Conservation (phyloP, 64 coral and sea anemone genomes). For the Anthopleura sola region DNA sequence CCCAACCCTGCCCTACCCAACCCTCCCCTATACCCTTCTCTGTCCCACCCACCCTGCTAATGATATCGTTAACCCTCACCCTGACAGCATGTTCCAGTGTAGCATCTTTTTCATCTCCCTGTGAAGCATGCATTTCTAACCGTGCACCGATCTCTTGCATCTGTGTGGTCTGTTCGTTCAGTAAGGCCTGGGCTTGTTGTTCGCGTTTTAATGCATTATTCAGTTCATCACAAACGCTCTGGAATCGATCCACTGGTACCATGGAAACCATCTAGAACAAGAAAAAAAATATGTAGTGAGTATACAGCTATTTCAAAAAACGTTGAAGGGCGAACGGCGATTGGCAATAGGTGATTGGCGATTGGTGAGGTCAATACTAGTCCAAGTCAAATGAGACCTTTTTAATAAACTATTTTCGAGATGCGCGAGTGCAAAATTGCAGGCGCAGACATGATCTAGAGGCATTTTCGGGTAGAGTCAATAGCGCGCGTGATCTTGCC, state of each 20-base stretch:
- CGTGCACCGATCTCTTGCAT: conserved; percentile 92
- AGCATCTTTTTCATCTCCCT: conserved; percentile 85
- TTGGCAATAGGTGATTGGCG: no score
- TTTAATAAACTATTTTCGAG: no score
- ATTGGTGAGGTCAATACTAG: no score
- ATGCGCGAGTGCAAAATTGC: no score
- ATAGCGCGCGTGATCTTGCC: no score
- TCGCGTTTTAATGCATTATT: conserved; percentile 91
- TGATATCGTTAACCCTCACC: background rate
- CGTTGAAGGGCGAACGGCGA: no score
- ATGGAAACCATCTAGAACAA: conserved; percentile 69
- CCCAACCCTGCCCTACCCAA: no score
- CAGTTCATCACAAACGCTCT: conserved; percentile 89
- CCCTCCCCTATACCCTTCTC: no score
- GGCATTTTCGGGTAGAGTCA: no score
- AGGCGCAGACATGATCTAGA: no score
- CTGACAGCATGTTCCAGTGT: conserved; percentile 63
- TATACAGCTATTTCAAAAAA: background rate
- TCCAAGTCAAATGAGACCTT: no score
- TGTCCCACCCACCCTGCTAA: no score
- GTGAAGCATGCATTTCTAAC: conserved; percentile 63
- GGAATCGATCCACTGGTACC: conserved; percentile 79
- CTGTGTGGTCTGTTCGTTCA: conserved; percentile 86
- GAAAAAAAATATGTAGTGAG: background rate
- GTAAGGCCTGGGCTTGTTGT: conserved; percentile 84